phyloP scores from a whole-genome alignment of 1,140 invertebrate species.

The Bombus waltoni region DNA sequence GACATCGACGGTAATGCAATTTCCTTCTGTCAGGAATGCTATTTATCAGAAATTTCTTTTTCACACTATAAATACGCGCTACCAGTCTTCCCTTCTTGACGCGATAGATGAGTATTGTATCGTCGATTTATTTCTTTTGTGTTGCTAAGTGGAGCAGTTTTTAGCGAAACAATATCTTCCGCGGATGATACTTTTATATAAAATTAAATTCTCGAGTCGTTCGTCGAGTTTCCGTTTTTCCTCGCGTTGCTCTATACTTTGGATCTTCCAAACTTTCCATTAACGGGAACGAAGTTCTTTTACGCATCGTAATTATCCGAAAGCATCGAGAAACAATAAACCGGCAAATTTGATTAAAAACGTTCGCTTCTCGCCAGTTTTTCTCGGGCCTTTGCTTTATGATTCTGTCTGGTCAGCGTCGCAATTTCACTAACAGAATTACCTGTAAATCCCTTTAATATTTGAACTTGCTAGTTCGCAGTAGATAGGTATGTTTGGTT shows the following conservation, averaged over 20 bases:
- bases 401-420: neutral
- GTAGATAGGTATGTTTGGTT: neutral
- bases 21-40: constrained; percentile 36
- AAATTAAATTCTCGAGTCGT: neutral
- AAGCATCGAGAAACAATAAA: neutral
- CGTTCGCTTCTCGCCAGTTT: neutral
- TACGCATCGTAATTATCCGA: neutral
- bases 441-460: neutral
- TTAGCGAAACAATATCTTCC: constrained; percentile 30
- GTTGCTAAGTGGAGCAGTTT: constrained; percentile 46
- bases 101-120: constrained; percentile 38
- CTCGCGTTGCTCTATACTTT: too few species aligned
- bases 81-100: constrained; percentile 31
- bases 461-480: neutral
- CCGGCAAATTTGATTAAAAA: neutral
- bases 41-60: constrained; percentile 54
- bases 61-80: constrained; percentile 18
- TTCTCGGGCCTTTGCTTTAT: too few species aligned
- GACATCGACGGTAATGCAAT: constrained; percentile 52
- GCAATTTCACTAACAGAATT: neutral
- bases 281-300: neutral
- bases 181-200: neutral
- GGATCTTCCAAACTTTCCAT: neutral
- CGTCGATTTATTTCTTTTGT: constrained; percentile 55
- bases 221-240: neutral